A percentile compares a stretch with the other conserved stretches of the same genome.
Conservation (phyloP, 1,140 invertebrate genomes). For the Lordiphosa stackelbergi region DNA sequence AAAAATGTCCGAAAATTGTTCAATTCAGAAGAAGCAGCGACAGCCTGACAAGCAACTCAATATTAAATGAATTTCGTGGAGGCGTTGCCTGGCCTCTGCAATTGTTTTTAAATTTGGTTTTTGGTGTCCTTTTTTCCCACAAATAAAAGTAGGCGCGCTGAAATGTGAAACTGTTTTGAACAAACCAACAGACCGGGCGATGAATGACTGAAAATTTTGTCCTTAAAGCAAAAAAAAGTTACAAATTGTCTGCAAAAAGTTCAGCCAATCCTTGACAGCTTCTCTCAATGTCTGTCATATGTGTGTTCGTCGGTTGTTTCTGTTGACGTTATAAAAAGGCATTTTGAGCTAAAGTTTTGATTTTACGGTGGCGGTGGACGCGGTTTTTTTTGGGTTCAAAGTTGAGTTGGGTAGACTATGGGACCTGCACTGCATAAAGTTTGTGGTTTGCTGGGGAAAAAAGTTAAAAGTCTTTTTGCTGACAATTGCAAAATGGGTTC, state of each 20-base stretch:
- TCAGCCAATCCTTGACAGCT: background rate
- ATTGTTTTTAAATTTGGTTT: slow-evolving; percentile 12
- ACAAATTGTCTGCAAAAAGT: slow-evolving; percentile 8
- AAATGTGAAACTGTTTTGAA: slow-evolving; percentile 10
- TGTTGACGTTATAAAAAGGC: too few species aligned
- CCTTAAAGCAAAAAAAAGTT: slow-evolving; percentile 7
- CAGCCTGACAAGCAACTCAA: slow-evolving; percentile 12
- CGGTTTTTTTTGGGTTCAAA: slow-evolving; percentile 4
- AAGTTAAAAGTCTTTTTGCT: too few species aligned
- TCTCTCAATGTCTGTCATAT: slow-evolving; percentile 25
- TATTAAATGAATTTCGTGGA: slow-evolving; percentile 1
- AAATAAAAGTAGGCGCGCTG: slow-evolving; percentile 7
- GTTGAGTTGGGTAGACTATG: background rate
- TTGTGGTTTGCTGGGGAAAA: background rate
- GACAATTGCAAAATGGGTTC: too few species aligned
- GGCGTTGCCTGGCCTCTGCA: slow-evolving; percentile 3
- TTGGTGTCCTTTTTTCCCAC: slow-evolving; percentile 5
- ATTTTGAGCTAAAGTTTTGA: slow-evolving; percentile 4
- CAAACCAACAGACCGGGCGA: slow-evolving; percentile 1
- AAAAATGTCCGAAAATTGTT: slow-evolving; percentile 37
- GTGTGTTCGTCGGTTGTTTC: background rate
- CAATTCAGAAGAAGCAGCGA: slow-evolving; percentile 17
- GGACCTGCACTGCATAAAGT: background rate
- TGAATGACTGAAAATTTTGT: slow-evolving; percentile 5
- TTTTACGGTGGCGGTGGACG: slow-evolving; percentile 1